Percentiles rank a stretch among this genome's conserved stretches.
Conservation (phyloP, 2,113 vertebrate species). For the Heteronetta atricapilla region DNA sequence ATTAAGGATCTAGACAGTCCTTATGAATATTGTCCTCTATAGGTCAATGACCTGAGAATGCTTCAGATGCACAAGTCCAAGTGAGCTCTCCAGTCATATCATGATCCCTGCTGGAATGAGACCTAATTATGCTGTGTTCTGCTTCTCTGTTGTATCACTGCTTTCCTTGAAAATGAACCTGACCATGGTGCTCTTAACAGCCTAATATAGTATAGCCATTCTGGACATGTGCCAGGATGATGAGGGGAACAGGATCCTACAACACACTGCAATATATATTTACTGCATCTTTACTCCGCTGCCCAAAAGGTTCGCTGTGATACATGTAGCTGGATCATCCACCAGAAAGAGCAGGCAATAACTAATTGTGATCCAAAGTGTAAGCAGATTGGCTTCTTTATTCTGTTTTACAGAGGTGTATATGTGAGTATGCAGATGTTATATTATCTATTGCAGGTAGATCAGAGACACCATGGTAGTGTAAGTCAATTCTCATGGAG, state of each 20-base stretch:
- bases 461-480: neutral
- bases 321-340: neutral
- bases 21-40: neutral
- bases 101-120: neutral
- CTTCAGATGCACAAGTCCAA: neutral
- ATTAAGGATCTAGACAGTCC: constrained; percentile 17
- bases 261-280: neutral
- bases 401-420: neutral
- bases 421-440: neutral
- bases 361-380: neutral
- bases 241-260: neutral
- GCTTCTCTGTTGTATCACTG: neutral
- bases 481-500: neutral
- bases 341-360: neutral
- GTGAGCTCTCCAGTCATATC: neutral
- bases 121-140: neutral
- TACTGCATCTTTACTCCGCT: fast-evolving
- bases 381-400: neutral
- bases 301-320: neutral
- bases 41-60: neutral
- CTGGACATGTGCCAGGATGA: neutral
- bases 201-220: neutral
- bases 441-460: neutral
- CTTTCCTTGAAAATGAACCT: neutral
- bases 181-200: neutral